Evolutionary conservation across 2,797 vertebrate genomes (phyloP), one percentile per base, ranked within the genome.

Genomic region (Ibycter americanus): DNA sequence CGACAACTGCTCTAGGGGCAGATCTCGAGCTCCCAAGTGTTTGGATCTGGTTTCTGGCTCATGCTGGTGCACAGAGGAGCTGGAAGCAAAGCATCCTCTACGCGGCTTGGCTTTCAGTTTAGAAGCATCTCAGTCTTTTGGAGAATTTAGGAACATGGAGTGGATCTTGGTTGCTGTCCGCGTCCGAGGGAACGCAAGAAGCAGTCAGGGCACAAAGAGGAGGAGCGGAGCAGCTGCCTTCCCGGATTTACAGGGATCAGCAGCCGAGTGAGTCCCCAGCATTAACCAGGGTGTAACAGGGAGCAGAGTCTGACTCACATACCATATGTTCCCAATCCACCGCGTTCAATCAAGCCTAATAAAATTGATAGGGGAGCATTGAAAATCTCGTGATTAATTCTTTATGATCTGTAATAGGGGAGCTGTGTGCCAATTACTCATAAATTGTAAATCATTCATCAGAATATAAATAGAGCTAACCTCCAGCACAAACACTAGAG

Each of bases 381-480:
- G 96, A 95, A 95, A 96, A 97, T 96, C 95, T 96, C 46, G 42
- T 96, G 94, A 97, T 97, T 97, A 97, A 97, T 97, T 97, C 94
- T 96, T 97, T 93, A 97, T 97, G 96, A 97, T 96, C 95, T 95
- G 89, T 97, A 97, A 96, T 95, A 95, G 90, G 71, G 94, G 94
- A 96, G 93, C 92, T 93, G 96, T 91, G 78, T 95, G 94, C 94
- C 96, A 96, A 97, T 97, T 97, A 97, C 96, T 95, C 63, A 4
- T 44, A 44, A 44, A 44, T 18, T 96, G 96, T 97, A 97, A 97
- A 97, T 97, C 96, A 96, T 97, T 97, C 97, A 97, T 96, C 97
- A 94, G 95, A 96, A 93, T 95, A 97, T 97, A 97, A 97, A 97
- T 96, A 97, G 94, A 96, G 96, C 93, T 93, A 94, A 97, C 94